Base-by-base conservation (phyloP, 2,113 vertebrate species). In the Rhabdornis inornatus region DNA sequence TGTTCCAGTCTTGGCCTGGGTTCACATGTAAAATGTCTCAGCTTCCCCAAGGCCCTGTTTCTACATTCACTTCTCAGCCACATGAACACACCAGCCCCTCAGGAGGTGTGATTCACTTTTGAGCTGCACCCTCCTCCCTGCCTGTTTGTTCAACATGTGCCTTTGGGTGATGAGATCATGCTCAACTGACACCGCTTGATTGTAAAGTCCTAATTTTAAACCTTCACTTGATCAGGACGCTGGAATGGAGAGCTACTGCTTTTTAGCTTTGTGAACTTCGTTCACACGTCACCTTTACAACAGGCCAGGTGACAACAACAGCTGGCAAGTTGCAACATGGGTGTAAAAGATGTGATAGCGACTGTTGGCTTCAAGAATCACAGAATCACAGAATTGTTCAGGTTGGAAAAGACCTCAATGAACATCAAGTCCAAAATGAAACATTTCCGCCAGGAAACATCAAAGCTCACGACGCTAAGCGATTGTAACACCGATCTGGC, bases 271-370 rank as follows among this genome's bases (percentile, higher is more conserved):
- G n/a, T 15, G 7, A 88, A 65, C 33, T 56, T 90, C 42, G 57
- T 40, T 71, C 49, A 80, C 30, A 28, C 15, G 13, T 66, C 39
- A 64, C 47, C 60, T 79, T 85, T 64, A 28, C 59, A 65, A 37
- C 25, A 63, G 55, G 23, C 28, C 59, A 28, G 16, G 23, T 75
- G 47, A 56, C 33, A 40, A 18, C 4, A 8, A 69, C 39, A 49
- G 49, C 55, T 61, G 50, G n/a, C 50, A 85, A 56, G 53, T 2
- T 22, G 9, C 61, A 71, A 40, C 18, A 31, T 0, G 0, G 18
- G 10, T 22, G 11, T 23, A 28, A 77, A 74, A 11, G 1, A 1
- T 3, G 6, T 55, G 60, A 24, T 28, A 82, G 49, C 0, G 0
- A 49, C 20, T 72, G n/a, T 1, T 40, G 79, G 42, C 53, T 83